Evolutionary conservation across 2,797 vertebrate genomes (phyloP), one percentile per base, ranked within the genome.

Genomic region (Malacoraja senta): DNA sequence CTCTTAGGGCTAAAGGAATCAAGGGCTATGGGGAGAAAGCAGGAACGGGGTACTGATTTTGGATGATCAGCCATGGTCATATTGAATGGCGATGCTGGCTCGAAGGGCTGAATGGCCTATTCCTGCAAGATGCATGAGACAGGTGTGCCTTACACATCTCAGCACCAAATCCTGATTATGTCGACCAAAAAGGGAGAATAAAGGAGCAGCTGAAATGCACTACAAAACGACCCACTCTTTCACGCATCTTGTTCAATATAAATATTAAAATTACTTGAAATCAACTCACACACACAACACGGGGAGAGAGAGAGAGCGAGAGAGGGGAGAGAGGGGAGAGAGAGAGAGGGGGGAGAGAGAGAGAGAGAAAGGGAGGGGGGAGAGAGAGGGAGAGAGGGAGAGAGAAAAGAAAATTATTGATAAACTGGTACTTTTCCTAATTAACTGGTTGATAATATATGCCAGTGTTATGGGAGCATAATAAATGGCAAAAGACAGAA

Each of bases 231-330:
- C 93, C 93, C 93, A 93, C 93, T 94, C 93, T 93, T 93, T 94
- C 93, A 93, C 93, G 77, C 84, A 58, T 93, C 88, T 93, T 92
- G 71, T 76, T 92, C 65, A 93, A 94, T 96, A 95, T 97, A 96
- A 96, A 95, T 96, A 97, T 98, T 97, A 96, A 97, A 97, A 98
- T 97, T 95, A 96, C 92, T 95, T 95, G 95, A 94, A 93, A 94
- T 95, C 74, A 83, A 77, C 68, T 83, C 92, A 79, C 78, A 74
- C 32, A n/a, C 88, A 68, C 90, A 93, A 32, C 58, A 32, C 92
- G n/a, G 38, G 88, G 93, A 94, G 93, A 94, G 24, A 6, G 71
- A 74, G 24, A 17, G 65, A 72, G 65, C 72, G 44, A 63, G 44
- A 53, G 44, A 44, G 44, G 44, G 2, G 44, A 44, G 44, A 44